phyloP scores from a whole-genome alignment of 2,888 invertebrate genomes.

The Cerceris ruficornis region DNA sequence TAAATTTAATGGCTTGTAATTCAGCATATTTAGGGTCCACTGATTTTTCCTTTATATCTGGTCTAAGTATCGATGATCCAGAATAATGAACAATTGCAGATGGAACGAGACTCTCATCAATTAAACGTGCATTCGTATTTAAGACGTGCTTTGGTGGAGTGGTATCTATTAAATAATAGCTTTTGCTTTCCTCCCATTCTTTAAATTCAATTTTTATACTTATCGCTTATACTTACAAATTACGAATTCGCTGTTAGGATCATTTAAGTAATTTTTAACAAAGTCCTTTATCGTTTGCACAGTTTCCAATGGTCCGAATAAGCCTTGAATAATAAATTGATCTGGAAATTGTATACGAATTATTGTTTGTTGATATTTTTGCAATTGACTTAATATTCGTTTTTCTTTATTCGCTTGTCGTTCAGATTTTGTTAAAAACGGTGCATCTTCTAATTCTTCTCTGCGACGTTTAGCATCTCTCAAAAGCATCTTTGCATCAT shows the following conservation, averaged over 20 bases:
- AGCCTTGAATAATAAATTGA: conserved; percentile 92
- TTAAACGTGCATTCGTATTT: conserved; percentile 84
- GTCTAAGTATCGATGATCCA: conserved; percentile 83
- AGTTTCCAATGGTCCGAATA: conserved; percentile 90
- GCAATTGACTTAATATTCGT: conserved; percentile 84
- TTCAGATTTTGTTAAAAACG: conserved; percentile 87
- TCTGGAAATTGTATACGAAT: conserved; percentile 95
- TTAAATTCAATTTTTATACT: not conserved
- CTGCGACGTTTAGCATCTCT: conserved; percentile 88
- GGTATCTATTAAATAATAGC: conserved; percentile 84
- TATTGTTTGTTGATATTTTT: conserved; percentile 89
- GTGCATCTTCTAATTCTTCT: conserved; percentile 87
- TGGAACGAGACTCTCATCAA: conserved; percentile 90
- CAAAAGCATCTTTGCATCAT: conserved; percentile 90
- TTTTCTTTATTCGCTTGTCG: conserved; percentile 85
- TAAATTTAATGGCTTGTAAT: conserved; percentile 87
- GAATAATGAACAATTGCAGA: conserved; percentile 88
- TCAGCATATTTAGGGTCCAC: conserved; percentile 87
- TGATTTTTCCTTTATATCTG: conserved; percentile 85
- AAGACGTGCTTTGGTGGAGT: conserved; percentile 91
- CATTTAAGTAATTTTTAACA: conserved; percentile 87
- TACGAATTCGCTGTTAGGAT: conserved; percentile 87
- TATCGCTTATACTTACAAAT: conserved; percentile 86
- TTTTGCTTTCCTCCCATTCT: not conserved
- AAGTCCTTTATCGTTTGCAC: conserved; percentile 88